Evolutionary conservation across 2,113 vertebrate genomes (phyloP).

Genomic region (Kobus ellipsiprymnus): DNA sequence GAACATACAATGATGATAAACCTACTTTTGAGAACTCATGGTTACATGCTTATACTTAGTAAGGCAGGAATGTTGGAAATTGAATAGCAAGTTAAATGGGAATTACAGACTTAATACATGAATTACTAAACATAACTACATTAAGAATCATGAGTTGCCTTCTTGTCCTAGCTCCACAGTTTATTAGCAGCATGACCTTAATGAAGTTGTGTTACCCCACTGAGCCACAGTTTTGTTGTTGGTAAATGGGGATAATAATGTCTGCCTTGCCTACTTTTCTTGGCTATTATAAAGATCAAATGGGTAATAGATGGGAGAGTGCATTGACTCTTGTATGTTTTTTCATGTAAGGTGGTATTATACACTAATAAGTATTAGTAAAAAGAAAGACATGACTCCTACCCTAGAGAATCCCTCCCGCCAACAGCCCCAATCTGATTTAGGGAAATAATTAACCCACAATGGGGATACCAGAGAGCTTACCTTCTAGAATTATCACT

Average conservation of each 20-base stretch:
- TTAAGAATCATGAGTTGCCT: neutral
- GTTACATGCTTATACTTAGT: neutral
- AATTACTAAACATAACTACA: neutral
- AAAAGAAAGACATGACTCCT: neutral
- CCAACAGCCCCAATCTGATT: neutral
- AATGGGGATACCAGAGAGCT: slow-evolving; percentile 42
- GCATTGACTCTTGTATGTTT: neutral
- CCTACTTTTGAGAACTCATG: neutral
- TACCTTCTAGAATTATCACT: slow-evolving; percentile 96
- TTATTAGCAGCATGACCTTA: neutral
- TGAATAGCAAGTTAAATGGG: neutral
- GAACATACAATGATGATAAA: neutral
- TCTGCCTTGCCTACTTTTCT: neutral
- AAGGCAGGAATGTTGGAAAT: neutral
- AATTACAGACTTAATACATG: slow-evolving; percentile 5
- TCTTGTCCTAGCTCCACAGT: neutral
- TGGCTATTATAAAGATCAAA: neutral
- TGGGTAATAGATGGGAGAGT: neutral
- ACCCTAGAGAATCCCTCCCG: neutral
- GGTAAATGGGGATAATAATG: neutral
- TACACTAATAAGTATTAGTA: neutral
- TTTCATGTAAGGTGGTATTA: neutral
- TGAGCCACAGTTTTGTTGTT: neutral
- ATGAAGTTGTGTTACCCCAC: neutral
- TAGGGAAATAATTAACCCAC: neutral